Conservation (phyloP, 2,888 invertebrate species). For the Drosophila planitibia region DNA sequence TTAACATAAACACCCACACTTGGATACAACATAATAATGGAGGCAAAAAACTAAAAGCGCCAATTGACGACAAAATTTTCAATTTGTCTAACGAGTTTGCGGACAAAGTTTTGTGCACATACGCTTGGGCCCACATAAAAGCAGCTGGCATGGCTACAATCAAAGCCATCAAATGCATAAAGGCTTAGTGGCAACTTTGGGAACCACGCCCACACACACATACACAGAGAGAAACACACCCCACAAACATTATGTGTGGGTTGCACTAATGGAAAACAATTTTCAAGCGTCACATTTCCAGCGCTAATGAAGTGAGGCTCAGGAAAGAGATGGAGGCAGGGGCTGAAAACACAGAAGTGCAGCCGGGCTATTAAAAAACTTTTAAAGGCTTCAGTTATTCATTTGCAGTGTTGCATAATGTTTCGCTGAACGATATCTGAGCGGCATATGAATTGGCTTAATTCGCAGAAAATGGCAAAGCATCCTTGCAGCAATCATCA, state of each 20-base stretch:
- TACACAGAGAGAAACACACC: constrained; percentile 9
- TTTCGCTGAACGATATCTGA: constrained; percentile 23
- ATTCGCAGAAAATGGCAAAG: constrained; percentile 74
- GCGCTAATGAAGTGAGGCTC: constrained; percentile 71
- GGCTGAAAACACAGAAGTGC: constrained; percentile 22
- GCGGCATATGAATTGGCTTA: constrained; percentile 72
- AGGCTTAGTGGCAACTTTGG: constrained; percentile 68
- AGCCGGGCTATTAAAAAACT: constrained; percentile 51
- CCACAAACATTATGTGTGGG: constrained; percentile 10
- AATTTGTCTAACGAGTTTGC: constrained; percentile 75
- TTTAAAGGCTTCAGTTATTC: constrained; percentile 64
- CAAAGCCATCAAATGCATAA: constrained; percentile 80
- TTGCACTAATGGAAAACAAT: constrained; percentile 70
- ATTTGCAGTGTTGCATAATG: constrained; percentile 52
- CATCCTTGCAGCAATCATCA: constrained; percentile 31
- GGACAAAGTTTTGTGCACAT: constrained; percentile 62
- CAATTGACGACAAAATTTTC: constrained; percentile 77
- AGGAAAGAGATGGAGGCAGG: background rate
- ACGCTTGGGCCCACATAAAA: constrained; percentile 43
- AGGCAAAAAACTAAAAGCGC: constrained; percentile 51
- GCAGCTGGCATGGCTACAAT: constrained; percentile 54
- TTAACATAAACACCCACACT: constrained; percentile 14
- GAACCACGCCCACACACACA: constrained; percentile 28
- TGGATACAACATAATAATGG: background rate
- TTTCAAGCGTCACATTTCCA: constrained; percentile 64